Evolutionary conservation across 1,140 invertebrate species (phyloP).

Genomic region (Trichoplusia ni): DNA sequence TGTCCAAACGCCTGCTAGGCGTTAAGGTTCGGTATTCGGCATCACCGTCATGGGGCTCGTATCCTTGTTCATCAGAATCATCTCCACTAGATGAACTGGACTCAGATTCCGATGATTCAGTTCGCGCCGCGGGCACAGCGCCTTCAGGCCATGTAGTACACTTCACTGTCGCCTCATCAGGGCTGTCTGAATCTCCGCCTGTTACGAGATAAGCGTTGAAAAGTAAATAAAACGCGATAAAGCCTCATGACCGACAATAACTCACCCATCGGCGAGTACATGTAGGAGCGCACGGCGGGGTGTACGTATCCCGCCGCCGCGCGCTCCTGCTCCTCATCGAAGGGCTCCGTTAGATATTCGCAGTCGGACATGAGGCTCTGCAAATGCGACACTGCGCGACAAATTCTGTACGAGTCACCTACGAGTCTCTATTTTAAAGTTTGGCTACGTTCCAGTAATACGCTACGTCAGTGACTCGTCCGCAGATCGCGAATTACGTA

Average conservation of each 20-base stretch:
- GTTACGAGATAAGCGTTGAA: conserved; percentile 66
- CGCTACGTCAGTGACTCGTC: conserved; percentile 73
- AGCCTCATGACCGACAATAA: conserved; percentile 58
- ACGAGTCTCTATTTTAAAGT: conserved; percentile 73
- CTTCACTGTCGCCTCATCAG: conserved; percentile 76
- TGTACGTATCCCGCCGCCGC: conserved; percentile 66
- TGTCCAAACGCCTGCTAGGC: conserved; percentile 66
- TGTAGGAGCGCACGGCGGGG: conserved; percentile 78
- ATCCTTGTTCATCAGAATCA: conserved; percentile 68
- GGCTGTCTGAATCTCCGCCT: conserved; percentile 80
- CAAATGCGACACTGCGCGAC: conserved; percentile 73
- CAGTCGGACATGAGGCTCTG: conserved; percentile 77
- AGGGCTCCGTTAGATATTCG: conserved; percentile 73
- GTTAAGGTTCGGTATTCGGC: conserved; percentile 70
- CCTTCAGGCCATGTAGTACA: conserved; percentile 72
- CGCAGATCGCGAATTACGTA: conserved; percentile 71
- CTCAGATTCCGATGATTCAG: conserved; percentile 66
- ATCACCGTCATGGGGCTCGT: conserved; percentile 53
- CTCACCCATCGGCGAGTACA: conserved; percentile 81
- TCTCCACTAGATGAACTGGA: conserved; percentile 70
- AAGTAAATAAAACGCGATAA: conserved; percentile 37
- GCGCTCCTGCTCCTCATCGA: conserved; percentile 74
- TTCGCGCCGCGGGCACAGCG: conserved; percentile 47
- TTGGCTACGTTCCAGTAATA: conserved; percentile 74
- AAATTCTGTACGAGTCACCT: conserved; percentile 70